These are phyloP conservation scores for Alfaro cultratus DNA, from an alignment of 2,797 vertebrate species.

Conservation along the genomic window DNA sequence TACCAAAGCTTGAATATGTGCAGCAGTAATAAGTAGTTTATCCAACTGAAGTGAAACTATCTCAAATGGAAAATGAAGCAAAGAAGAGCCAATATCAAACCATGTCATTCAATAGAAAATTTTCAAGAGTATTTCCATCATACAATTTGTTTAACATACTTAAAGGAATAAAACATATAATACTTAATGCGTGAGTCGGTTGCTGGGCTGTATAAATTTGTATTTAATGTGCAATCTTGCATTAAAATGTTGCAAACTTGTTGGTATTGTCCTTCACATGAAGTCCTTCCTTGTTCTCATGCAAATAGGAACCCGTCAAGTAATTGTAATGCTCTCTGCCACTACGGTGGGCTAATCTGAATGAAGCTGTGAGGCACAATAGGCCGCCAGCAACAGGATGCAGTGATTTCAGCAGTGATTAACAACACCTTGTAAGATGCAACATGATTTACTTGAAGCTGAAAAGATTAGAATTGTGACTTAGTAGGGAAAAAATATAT, in stretches of 20 bases:
- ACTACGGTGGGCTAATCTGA: background rate
- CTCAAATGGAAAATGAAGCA: background rate
- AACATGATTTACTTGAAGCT: background rate
- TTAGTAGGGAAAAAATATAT: constrained; percentile 56
- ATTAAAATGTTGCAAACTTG: background rate
- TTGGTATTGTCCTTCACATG: background rate
- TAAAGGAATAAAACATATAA: background rate
- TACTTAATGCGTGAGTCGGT: background rate
- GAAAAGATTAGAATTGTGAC: background rate
- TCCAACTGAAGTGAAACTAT: background rate
- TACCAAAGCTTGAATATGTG: background rate
- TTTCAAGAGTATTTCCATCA: background rate
- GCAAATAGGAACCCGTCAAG: background rate
- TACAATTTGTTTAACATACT: background rate
- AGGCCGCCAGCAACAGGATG: background rate
- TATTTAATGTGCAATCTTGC: background rate
- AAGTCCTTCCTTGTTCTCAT: background rate
- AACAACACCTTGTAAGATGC: background rate
- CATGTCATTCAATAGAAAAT: background rate
- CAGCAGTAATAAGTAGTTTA: background rate
- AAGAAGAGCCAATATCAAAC: background rate
- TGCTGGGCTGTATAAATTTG: background rate
- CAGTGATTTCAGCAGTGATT: background rate
- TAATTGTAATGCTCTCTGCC: background rate
- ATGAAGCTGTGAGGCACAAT: background rate